These are phyloP conservation scores for Tanypteryx hageni DNA, from an alignment of 2,888 invertebrate species.

Conservation along the genomic window DNA sequence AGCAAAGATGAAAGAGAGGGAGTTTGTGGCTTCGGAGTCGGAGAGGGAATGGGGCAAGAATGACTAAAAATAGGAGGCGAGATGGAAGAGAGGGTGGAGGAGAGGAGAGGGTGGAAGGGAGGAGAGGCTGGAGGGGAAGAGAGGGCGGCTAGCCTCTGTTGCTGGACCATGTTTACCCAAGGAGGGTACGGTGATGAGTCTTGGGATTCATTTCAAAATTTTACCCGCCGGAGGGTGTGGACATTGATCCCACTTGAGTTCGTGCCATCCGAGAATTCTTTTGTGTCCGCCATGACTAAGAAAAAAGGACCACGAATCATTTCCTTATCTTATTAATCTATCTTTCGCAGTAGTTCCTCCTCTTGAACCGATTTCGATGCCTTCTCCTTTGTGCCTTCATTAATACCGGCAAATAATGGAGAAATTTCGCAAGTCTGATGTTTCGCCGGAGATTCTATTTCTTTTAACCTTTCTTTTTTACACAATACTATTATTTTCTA, in stretches of 20 bases:
- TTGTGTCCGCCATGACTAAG: background rate
- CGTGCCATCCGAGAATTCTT: slow-evolving; percentile 12
- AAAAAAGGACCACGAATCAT: background rate
- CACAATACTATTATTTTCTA: too few relatives aligned
- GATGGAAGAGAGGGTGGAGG: background rate
- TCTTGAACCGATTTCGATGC: background rate
- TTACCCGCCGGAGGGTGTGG: slow-evolving; percentile 3
- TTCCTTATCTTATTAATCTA: slow-evolving; percentile 27
- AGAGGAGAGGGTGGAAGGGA: background rate
- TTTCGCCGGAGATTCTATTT: too few relatives aligned
- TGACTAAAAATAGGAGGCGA: too few relatives aligned
- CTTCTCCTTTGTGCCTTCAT: background rate
- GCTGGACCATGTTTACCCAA: slow-evolving; percentile 25
- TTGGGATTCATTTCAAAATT: slow-evolving; percentile 28
- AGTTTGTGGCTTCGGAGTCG: too few relatives aligned
- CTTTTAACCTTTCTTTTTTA: too few relatives aligned
- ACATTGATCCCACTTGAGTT: slow-evolving; percentile 32
- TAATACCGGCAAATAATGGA: background rate
- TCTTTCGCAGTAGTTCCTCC: background rate
- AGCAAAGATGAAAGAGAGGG: too few relatives aligned
- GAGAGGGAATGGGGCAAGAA: too few relatives aligned
- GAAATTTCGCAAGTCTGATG: too few relatives aligned
- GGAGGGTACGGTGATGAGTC: slow-evolving; percentile 3
- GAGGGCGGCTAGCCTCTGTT: background rate
- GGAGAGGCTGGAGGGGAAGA: background rate